Conservation (phyloP, 2,888 invertebrate species). For the Philaethria dido region DNA sequence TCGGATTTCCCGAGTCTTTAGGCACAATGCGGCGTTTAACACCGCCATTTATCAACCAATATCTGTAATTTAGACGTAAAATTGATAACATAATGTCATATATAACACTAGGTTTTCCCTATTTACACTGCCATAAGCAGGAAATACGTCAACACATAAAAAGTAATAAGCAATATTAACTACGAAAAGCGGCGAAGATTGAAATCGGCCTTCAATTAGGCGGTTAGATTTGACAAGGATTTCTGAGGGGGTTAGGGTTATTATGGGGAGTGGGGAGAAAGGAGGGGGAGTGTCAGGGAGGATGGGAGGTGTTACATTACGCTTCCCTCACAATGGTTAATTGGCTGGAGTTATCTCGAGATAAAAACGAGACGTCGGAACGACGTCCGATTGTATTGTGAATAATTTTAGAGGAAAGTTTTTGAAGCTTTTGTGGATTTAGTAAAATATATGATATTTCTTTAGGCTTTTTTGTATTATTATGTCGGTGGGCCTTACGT, state of each 20-base stretch:
- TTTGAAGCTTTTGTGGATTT: background rate
- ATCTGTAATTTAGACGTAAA: no score
- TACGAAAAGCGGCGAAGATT: background rate
- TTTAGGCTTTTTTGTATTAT: background rate
- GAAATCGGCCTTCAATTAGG: constrained; percentile 20
- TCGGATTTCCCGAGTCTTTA: no score
- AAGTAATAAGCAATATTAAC: no score
- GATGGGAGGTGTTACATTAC: constrained; percentile 21
- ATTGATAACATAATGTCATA: no score
- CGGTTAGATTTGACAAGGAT: constrained; percentile 24
- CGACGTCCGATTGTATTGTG: constrained; percentile 16
- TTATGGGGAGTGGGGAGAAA: no score
- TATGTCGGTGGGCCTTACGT: no score
- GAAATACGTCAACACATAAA: no score
- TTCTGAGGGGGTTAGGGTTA: background rate
- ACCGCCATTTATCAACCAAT: no score
- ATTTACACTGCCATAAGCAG: no score
- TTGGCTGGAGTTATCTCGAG: constrained; percentile 29
- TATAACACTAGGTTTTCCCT: no score
- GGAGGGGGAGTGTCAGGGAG: background rate
- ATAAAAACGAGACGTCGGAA: constrained; percentile 27
- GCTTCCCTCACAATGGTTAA: constrained; percentile 25
- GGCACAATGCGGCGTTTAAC: no score
- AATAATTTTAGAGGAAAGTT: background rate
- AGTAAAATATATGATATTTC: background rate